Evolutionary conservation across 2,888 invertebrate genomes (phyloP).

Genomic region (Argyra leucocephala): DNA sequence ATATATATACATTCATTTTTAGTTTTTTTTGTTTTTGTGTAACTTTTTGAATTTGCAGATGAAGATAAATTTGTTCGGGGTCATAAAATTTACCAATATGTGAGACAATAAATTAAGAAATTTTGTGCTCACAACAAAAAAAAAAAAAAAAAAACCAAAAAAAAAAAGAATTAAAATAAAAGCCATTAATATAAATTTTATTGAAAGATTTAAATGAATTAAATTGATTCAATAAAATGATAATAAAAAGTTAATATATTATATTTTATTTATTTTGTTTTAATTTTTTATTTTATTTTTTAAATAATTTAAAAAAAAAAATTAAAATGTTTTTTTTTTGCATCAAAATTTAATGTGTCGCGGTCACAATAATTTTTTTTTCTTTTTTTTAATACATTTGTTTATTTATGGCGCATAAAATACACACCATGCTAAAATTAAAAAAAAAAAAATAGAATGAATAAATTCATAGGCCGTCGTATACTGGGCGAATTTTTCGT

Average conservation of each 20-base stretch:
- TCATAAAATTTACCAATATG: slow-evolving; percentile 4
- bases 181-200: slow-evolving; percentile 3
- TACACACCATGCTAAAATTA: no score
- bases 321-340: no score
- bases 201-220: slow-evolving; percentile 6
- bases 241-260: slow-evolving; percentile 6
- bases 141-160: neutral
- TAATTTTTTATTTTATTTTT: neutral
- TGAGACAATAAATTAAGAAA: slow-evolving; percentile 6
- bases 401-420: no score
- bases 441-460: no score
- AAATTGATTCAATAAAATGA: slow-evolving; percentile 4
- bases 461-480: no score
- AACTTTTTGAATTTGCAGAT: neutral
- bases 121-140: neutral
- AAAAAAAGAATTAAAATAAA: neutral
- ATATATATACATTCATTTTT: neutral
- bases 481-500: no score
- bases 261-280: neutral
- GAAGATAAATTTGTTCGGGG: slow-evolving; percentile 1
- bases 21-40: neutral
- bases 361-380: no score
- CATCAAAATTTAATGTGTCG: no score
- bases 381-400: no score
- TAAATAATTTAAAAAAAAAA: no score